Percentiles rank a stretch among this genome's conserved stretches.
These are phyloP conservation scores for Numida meleagris DNA, from an alignment of 2,113 vertebrate genomes.

Conservation along the genomic window DNA sequence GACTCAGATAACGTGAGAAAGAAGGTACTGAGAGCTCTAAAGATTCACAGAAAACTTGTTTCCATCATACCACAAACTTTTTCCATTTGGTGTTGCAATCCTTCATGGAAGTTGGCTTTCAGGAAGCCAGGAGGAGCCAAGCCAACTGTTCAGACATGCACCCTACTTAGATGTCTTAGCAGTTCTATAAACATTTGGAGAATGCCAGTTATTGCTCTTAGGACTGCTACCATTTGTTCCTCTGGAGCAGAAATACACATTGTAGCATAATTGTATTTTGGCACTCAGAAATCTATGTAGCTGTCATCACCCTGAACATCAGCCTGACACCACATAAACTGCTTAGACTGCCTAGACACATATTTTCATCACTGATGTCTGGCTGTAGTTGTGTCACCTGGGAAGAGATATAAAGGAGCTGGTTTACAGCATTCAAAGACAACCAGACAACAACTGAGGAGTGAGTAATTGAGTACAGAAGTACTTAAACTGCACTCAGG, in stretches of 20 bases:
- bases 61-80: neutral
- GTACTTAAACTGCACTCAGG: neutral
- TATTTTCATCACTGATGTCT: neutral
- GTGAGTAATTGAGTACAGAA: neutral
- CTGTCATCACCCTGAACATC: neutral
- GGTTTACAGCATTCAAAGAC: neutral
- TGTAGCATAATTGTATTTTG: neutral
- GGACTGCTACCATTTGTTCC: neutral
- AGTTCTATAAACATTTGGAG: neutral
- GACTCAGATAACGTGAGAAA: neutral
- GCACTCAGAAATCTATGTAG: neutral
- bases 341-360: neutral
- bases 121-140: neutral
- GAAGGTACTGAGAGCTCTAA: neutral
- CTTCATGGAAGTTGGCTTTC: conserved; percentile 12
- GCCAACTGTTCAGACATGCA: neutral
- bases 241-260: neutral
- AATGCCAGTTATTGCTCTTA: neutral
- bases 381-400: neutral
- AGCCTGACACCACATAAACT: neutral
- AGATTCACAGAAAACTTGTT: neutral
- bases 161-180: neutral
- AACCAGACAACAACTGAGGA: neutral
- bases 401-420: neutral
- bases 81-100: neutral